Conservation (phyloP, 2,888 invertebrate species). For the Tetheella fluctuosa region DNA sequence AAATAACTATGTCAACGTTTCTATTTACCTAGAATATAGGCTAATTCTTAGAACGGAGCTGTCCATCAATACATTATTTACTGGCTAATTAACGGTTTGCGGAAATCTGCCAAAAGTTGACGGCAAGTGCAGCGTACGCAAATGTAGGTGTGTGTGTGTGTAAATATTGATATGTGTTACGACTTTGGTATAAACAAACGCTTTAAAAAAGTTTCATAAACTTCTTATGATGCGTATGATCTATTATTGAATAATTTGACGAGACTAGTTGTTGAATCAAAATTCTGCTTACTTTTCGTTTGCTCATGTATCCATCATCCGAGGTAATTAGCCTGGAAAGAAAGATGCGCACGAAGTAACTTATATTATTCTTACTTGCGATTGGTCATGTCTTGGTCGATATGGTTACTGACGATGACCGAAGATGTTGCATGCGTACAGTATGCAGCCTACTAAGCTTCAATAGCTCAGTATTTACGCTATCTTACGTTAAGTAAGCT, state of each 20-base stretch:
- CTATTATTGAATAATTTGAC: neutral
- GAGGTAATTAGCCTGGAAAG: neutral
- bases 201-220: neutral
- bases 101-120: slow-evolving; percentile 46
- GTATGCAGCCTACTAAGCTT: no score
- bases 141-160: slow-evolving; percentile 21
- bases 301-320: neutral
- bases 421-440: no score
- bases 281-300: neutral
- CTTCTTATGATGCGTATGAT: neutral
- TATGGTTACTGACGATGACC: no score
- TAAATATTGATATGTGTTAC: slow-evolving; percentile 40
- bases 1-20: neutral
- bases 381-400: no score
- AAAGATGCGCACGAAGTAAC: no score
- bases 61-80: slow-evolving; percentile 50
- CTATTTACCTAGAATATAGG: slow-evolving; percentile 14
- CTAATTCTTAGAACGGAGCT: slow-evolving; percentile 37
- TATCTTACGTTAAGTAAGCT: no score
- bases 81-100: slow-evolving; percentile 50
- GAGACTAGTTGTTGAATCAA: neutral
- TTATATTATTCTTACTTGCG: no score
- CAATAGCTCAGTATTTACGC: no score
- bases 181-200: slow-evolving; percentile 14
- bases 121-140: slow-evolving; percentile 39